phyloP scores from a whole-genome alignment of 2,797 vertebrate species.

The Coendou prehensilis region DNA sequence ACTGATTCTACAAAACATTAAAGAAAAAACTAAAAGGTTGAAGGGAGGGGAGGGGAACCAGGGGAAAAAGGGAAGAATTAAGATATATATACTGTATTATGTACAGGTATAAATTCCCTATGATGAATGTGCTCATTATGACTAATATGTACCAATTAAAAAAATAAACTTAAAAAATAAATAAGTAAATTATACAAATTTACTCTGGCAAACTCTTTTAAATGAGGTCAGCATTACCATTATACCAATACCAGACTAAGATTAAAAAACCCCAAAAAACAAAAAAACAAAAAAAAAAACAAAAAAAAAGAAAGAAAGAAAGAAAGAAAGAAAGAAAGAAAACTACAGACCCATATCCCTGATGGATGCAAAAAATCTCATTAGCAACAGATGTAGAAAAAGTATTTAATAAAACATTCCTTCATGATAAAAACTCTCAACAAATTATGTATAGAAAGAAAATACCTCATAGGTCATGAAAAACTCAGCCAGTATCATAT shows the following conservation, averaged over 20 bases:
- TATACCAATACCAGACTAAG: background rate
- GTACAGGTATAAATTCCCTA: background rate
- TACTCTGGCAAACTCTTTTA: background rate
- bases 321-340: background rate
- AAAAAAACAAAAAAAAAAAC: no score
- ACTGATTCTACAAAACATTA: background rate
- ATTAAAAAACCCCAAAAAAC: background rate
- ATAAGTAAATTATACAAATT: background rate
- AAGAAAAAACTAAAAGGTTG: background rate
- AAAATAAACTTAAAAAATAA: background rate
- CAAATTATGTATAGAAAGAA: background rate
- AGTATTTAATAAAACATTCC: background rate
- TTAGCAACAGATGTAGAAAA: background rate
- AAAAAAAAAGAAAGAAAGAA: background rate
- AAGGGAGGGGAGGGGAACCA: background rate
- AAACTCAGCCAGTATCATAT: background rate
- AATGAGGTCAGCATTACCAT: background rate
- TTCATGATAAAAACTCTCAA: background rate
- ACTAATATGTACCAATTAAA: background rate
- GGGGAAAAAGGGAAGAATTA: background rate
- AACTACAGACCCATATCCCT: background rate
- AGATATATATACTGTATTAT: background rate
- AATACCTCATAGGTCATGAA: background rate
- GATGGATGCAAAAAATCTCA: background rate
- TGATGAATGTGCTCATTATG: background rate